Percentiles rank a stretch among this genome's conserved stretches.
Evolutionary conservation across 1,140 invertebrate species (phyloP).

Genomic region (Branchinecta lynchi): DNA sequence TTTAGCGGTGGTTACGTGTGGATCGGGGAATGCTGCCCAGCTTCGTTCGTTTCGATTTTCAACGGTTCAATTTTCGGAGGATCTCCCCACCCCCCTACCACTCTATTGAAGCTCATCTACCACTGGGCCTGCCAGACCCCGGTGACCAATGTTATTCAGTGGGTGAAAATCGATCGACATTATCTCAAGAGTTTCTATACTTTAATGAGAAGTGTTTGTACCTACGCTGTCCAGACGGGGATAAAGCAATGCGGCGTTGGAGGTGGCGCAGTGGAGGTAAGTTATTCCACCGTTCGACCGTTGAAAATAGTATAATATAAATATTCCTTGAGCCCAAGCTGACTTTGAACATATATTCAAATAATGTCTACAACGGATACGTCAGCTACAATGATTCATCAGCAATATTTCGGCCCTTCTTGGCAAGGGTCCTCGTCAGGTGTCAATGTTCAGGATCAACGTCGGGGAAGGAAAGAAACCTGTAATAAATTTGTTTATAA

Average conservation of each 20-base stretch:
- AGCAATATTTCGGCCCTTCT: no score
- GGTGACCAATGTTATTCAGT: slow-evolving; percentile 66
- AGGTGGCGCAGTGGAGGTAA: slow-evolving; percentile 43
- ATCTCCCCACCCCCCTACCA: slow-evolving; percentile 57
- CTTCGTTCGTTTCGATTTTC: slow-evolving; percentile 66
- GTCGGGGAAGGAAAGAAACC: no score
- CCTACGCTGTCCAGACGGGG: slow-evolving; percentile 56
- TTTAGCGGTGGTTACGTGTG: slow-evolving; percentile 68
- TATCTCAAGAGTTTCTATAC: slow-evolving; percentile 62
- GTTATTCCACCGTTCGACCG: slow-evolving; percentile 14
- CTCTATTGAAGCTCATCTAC: slow-evolving; percentile 65
- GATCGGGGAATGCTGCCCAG: slow-evolving; percentile 67
- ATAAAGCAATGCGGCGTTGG: slow-evolving; percentile 49
- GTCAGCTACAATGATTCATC: no score
- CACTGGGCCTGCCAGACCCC: slow-evolving; percentile 80
- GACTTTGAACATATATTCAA: no score
- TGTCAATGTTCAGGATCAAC: no score
- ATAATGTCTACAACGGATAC: no score
- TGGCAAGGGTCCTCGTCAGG: no score
- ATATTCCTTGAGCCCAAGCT: no score
- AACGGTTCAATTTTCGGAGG: slow-evolving; percentile 70
- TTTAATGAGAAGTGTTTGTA: slow-evolving; percentile 56
- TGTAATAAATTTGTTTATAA: no score
- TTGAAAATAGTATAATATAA: no score
- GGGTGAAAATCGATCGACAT: slow-evolving; percentile 62